Evolutionary conservation across 1,140 invertebrate species (phyloP).

Genomic region (Hermetia illucens): DNA sequence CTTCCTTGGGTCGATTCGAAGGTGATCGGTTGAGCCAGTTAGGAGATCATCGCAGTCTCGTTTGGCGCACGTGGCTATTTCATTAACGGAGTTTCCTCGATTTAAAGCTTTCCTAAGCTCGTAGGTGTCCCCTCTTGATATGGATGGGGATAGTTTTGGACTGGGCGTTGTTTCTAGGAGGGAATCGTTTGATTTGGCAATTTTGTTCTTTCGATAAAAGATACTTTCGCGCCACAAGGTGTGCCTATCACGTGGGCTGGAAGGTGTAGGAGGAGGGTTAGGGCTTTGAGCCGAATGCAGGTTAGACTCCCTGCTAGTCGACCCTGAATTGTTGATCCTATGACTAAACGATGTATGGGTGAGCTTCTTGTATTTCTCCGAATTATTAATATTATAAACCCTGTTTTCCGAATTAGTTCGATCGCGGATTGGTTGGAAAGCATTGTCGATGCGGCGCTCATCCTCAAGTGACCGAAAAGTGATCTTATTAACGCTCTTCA

Average conservation of each 20-base stretch:
- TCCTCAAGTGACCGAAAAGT: constrained; percentile 28
- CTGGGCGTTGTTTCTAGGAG: constrained; percentile 23
- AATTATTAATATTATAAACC: constrained; percentile 21
- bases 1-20: constrained; percentile 26
- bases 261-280: constrained; percentile 18
- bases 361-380: constrained; percentile 28
- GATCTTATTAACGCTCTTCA: constrained; percentile 26
- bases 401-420: constrained; percentile 30
- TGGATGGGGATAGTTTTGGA: neutral
- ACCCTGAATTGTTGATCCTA: neutral
- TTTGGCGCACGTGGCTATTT: no score
- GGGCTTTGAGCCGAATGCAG: constrained; percentile 4
- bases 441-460: constrained; percentile 29
- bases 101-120: neutral
- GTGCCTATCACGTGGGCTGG: constrained; percentile 12
- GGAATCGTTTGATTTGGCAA: constrained; percentile 29
- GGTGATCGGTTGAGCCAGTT: constrained; percentile 15
- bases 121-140: neutral
- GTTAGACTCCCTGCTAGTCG: constrained; percentile 2
- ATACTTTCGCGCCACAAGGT: constrained; percentile 28
- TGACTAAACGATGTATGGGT: constrained; percentile 23
- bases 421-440: constrained; percentile 26
- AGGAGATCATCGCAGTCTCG: constrained; percentile 19
- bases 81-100: constrained; percentile 11
- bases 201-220: constrained; percentile 28